A percentile compares a stretch with the other conserved stretches of the same genome.
These are phyloP conservation scores for Acromyrmex charruanus DNA, from an alignment of 1,140 invertebrate genomes.

Conservation along the genomic window DNA sequence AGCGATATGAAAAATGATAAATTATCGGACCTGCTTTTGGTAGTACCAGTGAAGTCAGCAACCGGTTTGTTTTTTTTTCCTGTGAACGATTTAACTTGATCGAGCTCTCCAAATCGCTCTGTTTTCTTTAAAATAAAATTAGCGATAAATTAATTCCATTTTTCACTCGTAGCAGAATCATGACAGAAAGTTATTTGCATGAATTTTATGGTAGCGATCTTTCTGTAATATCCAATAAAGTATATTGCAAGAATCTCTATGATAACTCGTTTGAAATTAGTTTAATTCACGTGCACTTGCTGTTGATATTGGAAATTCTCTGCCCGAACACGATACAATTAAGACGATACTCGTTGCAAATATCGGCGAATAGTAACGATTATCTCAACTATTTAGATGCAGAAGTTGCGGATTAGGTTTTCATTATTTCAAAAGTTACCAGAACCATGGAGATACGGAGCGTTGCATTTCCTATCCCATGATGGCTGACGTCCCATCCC, in stretches of 20 bases:
- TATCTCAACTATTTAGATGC: conserved; percentile 45
- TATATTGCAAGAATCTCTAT: not conserved
- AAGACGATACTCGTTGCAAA: conserved; percentile 33
- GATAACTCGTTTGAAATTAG: not conserved
- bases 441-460: conserved; percentile 70
- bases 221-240: not conserved
- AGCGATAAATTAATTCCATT: conserved; percentile 13
- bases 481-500: conserved; percentile 83
- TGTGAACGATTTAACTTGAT: not conserved
- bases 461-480: conserved; percentile 82
- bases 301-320: not conserved
- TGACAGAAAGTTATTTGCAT: not conserved
- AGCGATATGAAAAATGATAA: not conserved
- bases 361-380: conserved; percentile 30
- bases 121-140: conserved; percentile 14
- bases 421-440: conserved; percentile 68
- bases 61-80: not conserved
- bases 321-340: not conserved
- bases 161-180: conserved; percentile 1
- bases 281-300: conserved; percentile 18
- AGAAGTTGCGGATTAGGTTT: conserved; percentile 53
- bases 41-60: not conserved
- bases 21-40: conserved; percentile 5
- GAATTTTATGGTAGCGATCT: not conserved
- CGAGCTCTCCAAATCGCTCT: not conserved